These are phyloP conservation scores for Saccopteryx leptura DNA, from an alignment of 2,113 vertebrate species.

Conservation along the genomic window DNA sequence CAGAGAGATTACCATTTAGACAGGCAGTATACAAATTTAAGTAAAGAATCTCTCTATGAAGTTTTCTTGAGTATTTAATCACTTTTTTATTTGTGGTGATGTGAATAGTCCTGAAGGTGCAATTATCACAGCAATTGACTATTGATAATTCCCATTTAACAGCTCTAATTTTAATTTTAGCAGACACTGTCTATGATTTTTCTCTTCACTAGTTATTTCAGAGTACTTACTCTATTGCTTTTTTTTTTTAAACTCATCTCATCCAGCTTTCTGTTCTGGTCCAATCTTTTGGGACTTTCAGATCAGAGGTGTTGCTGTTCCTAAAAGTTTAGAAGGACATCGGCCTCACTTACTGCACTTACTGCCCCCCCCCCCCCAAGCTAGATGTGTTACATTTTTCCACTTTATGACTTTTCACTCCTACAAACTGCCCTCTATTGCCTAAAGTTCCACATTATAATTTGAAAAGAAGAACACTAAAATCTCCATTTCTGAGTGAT, in stretches of 20 bases:
- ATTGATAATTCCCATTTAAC: background rate
- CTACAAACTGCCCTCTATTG: constrained; percentile 73
- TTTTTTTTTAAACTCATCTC: background rate
- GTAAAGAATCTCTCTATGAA: background rate
- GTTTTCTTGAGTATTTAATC: background rate
- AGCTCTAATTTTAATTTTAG: constrained; percentile 3
- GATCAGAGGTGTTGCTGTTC: background rate
- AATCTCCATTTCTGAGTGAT: constrained; percentile 69
- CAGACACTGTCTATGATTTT: background rate
- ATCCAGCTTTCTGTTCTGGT: background rate
- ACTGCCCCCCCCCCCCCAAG: background rate
- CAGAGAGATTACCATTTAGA: background rate
- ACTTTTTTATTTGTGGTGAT: background rate
- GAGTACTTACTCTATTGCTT: background rate
- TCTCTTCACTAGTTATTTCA: background rate
- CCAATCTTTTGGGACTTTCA: background rate
- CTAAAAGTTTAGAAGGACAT: background rate
- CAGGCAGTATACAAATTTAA: background rate
- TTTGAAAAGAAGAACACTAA: constrained; percentile 76
- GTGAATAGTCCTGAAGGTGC: background rate
- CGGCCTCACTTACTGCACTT: background rate
- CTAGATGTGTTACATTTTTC: background rate
- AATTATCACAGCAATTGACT: background rate
- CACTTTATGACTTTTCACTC: constrained; percentile 65
- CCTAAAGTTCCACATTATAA: constrained; percentile 63